Conservation (phyloP, 2,113 vertebrate genomes). For the Carassius carassius region DNA sequence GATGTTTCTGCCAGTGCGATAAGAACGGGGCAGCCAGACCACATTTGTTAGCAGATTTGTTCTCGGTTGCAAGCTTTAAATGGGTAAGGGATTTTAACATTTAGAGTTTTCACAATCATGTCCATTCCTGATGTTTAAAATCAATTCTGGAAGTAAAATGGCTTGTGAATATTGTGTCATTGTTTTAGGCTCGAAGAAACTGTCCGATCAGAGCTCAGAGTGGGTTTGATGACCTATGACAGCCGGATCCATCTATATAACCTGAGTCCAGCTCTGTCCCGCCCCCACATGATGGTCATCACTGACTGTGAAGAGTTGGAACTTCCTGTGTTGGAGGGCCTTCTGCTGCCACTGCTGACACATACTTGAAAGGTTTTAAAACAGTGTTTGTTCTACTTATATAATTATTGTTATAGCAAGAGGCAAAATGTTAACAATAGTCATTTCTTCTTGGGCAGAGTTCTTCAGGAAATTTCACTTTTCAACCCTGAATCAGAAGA, state of each 20-base stretch:
- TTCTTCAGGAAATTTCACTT: constrained; percentile 71
- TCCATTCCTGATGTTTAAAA: not conserved
- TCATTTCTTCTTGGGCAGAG: constrained; percentile 52
- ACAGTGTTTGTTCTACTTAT: not conserved
- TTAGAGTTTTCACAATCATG: not conserved
- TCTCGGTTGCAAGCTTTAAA: constrained; percentile 63
- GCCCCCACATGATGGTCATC: constrained; percentile 80
- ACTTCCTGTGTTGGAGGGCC: constrained; percentile 74
- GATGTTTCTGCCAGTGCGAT: constrained; percentile 73
- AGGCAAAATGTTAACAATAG: not conserved
- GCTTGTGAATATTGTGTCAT: constrained; percentile 19
- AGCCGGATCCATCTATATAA: constrained; percentile 77
- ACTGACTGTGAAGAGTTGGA: constrained; percentile 74
- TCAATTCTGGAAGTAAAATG: not conserved
- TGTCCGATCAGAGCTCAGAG: constrained; percentile 58
- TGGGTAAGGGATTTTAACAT: constrained; percentile 57
- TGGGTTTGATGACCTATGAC: constrained; percentile 80
- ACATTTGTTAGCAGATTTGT: constrained; percentile 70
- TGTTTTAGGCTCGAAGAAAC: constrained; percentile 59
- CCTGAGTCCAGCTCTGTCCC: constrained; percentile 72
- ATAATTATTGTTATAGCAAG: not conserved
- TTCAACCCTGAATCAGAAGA: constrained; percentile 60
- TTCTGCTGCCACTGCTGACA: constrained; percentile 72
- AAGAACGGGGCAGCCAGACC: constrained; percentile 71
- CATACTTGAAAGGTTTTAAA: constrained; percentile 67